Evolutionary conservation across 2,113 vertebrate species (phyloP), one percentile per base, ranked within the genome.

Genomic region (Elephas maximus): DNA sequence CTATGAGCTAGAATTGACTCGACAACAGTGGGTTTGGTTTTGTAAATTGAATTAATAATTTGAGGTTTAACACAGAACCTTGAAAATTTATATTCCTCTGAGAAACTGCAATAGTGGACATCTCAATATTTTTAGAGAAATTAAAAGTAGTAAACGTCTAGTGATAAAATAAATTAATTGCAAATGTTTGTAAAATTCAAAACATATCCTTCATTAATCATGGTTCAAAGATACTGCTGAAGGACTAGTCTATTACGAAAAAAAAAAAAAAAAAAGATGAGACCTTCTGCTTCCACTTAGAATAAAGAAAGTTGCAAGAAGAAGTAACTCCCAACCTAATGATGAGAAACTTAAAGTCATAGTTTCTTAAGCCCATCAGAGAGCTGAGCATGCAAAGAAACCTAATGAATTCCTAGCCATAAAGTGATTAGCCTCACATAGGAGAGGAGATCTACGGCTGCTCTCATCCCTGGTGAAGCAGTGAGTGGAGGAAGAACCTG

Each of bases 121-220:
- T 62, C 7, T 79, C 5, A 63, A 44, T 90, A 87, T 10, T 92
- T 80, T 86, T 74, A 94, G n/a, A 91, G 51, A 94, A 91, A 77
- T 77, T 91, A 81, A 82, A 81, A 71, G 2, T 10, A 45, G 76
- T 44, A 53, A 73, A 23, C 17, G 48, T 57, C 51, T 48, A 94
- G 0, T 3, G 62, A 73, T 73, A 53, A 78, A 60, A 65, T 60
- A 84, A 80, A n/a, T 41, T 14, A 80, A 82, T 76, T 67, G 3
- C 0, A 67, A 69, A 90, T 76, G 28, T 45, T 93, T 41, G 2
- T 18, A 63, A 81, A 57, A 83, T n/a, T 86, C 1, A 73, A 95
- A 94, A 67, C 3, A n/a, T 65, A 17, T 7, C 9, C 74, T 76
- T 90, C 1, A 37, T 78, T 78, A 77, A 37, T 53, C n/a, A 92